phyloP scores from a whole-genome alignment of 2,888 invertebrate genomes.

The Pherbina coryleti region DNA sequence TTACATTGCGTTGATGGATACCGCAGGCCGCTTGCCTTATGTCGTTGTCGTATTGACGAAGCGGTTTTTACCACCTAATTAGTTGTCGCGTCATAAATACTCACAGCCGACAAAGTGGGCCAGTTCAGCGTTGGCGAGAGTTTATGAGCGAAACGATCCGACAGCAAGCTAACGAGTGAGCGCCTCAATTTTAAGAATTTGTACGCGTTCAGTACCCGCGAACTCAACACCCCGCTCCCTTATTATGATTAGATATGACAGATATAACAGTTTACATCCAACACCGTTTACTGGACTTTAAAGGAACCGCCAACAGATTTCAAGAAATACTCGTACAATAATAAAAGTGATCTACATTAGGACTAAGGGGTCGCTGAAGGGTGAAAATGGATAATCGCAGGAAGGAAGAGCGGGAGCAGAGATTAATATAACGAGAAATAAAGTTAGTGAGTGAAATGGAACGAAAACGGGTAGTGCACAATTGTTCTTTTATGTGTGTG shows the following conservation, averaged over 20 bases:
- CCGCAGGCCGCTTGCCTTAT: constrained; percentile 1
- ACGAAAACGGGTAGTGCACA: not conserved
- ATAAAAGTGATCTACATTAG: constrained; percentile 19
- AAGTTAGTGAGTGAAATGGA: not conserved
- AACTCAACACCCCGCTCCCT: constrained; percentile 16
- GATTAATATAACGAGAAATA: not conserved
- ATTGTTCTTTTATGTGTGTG: not conserved
- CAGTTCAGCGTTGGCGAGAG: constrained; percentile 11
- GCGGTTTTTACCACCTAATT: constrained; percentile 33
- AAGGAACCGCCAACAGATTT: constrained; percentile 34
- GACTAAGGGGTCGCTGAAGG: not conserved
- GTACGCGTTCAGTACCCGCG: not conserved
- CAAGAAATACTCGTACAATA: constrained; percentile 28
- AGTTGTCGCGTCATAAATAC: constrained; percentile 37
- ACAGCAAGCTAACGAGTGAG: not conserved
- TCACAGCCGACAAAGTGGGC: constrained; percentile 33
- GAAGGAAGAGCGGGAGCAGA: not conserved
- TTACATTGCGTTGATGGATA: constrained; percentile 35
- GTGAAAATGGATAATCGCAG: not conserved
- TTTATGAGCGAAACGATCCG: constrained; percentile 18
- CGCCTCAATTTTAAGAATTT: constrained; percentile 25
- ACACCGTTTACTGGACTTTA: constrained; percentile 33
- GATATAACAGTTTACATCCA: constrained; percentile 31
- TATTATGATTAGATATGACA: constrained; percentile 35
- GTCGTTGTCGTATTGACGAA: constrained; percentile 9